phyloP scores from a whole-genome alignment of 2,113 vertebrate species.

The Aplodontia rufa region DNA sequence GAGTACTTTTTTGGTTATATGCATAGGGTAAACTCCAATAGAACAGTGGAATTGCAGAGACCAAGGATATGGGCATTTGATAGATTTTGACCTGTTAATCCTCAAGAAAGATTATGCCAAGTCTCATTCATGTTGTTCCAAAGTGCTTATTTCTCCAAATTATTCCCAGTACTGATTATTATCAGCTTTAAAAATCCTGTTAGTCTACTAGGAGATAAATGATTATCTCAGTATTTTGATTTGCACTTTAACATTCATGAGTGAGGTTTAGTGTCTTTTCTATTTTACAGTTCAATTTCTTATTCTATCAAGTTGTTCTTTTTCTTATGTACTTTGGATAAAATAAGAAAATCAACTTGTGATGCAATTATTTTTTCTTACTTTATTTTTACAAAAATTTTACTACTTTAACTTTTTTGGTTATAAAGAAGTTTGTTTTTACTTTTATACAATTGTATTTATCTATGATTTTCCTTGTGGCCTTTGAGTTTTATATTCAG shows the following conservation, averaged over 20 bases:
- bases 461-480: background rate
- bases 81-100: background rate
- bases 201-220: background rate
- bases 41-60: background rate
- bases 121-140: background rate
- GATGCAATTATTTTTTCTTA: background rate
- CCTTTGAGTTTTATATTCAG: background rate
- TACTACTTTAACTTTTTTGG: background rate
- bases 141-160: background rate
- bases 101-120: background rate
- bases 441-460: background rate
- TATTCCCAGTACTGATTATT: background rate
- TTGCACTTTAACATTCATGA: background rate
- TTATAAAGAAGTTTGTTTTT: background rate
- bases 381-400: background rate
- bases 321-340: slow-evolving; percentile 10
- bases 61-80: background rate
- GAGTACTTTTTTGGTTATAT: background rate
- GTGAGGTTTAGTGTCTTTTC: background rate
- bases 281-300: background rate
- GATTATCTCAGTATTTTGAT: background rate
- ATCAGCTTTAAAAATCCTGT: background rate
- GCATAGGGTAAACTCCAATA: background rate
- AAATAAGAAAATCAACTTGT: background rate
- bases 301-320: background rate